These are phyloP conservation scores for Platycheirus rosarum DNA, from an alignment of 2,888 invertebrate species.

Conservation along the genomic window DNA sequence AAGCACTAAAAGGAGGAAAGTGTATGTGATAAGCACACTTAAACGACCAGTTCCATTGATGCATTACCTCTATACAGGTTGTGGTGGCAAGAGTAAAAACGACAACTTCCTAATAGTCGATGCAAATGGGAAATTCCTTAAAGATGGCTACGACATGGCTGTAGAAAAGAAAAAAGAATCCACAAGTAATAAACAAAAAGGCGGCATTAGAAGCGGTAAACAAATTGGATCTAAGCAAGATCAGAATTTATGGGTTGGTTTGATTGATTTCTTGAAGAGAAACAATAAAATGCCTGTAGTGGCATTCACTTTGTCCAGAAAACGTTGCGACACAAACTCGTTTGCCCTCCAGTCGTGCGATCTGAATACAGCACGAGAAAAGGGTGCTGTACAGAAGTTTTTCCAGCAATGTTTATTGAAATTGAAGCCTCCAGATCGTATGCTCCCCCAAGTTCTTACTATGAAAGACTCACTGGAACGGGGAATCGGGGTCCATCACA, in stretches of 20 bases:
- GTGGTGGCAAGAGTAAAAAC: conserved; percentile 87
- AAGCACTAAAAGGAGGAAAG: conserved; percentile 92
- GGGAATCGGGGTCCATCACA: conserved; percentile 99
- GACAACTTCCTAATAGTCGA: conserved; percentile 92
- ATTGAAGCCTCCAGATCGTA: conserved; percentile 92
- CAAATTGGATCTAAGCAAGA: conserved; percentile 86
- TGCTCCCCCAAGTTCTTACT: conserved; percentile 91
- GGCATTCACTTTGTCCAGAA: conserved; percentile 94
- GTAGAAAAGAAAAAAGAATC: conserved; percentile 83
- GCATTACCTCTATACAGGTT: conserved; percentile 94
- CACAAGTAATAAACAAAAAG: conserved; percentile 78
- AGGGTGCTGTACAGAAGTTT: conserved; percentile 91
- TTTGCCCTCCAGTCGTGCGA: conserved; percentile 87
- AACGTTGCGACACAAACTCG: conserved; percentile 85
- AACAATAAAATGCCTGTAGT: conserved; percentile 95
- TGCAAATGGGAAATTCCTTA: conserved; percentile 87
- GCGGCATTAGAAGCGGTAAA: conserved; percentile 69
- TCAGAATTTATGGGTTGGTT: conserved; percentile 90
- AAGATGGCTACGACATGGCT: conserved; percentile 86
- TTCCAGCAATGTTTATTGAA: conserved; percentile 92
- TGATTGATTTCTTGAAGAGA: conserved; percentile 91
- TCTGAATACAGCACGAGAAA: conserved; percentile 93
- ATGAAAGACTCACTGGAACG: conserved; percentile 89
- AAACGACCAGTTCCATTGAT: conserved; percentile 97
- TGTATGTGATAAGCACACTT: conserved; percentile 95